Evolutionary conservation across 1,140 invertebrate species (phyloP), one percentile per base, ranked within the genome.

Genomic region (Bombus difficillimus): DNA sequence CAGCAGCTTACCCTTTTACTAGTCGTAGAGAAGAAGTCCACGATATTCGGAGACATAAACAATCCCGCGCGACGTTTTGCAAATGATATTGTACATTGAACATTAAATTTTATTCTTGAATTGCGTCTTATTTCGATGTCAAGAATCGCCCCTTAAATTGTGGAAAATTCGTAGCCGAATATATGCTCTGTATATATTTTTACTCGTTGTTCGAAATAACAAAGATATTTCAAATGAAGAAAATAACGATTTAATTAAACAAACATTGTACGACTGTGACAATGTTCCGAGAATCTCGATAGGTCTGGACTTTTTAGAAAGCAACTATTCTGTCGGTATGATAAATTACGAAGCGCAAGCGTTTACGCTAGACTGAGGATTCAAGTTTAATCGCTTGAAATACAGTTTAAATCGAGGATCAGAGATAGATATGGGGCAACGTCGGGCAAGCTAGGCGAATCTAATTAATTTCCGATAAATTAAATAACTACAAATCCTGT

Each of bases 381-480:
- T 83, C 74, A 18, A 41, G 74, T 83, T 83, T 83, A 83, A 83
- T 83, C 81, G 74, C 28, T 53, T n/a, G 81, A 77, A 83, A 77
- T 39, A 66, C 81, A 32, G 59, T 83, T 37, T 53, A 68, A 68
- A 83, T 78, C 81, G 74, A 34, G 81, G 37, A 78, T 77, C 62
- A 74, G 28, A 34, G 64, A 47, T 69, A 57, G 59, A 64, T 41
- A 25, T 13, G 12, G 18, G 5, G 81, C 72, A 4, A 25, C 34
- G 34, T 0, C 32, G 10, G 15, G 34, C 62, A 41, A 83, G 64
- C 34, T 83, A 83, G 69, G 81, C 43, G 81, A 83, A 83, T 69
- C 62, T 83, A 83, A 83, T 83, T 83, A 77, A 83, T 77, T 69
- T 83, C 74, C 62, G 9, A 78, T 83, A 64, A 83, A 83, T 83